Conservation (phyloP, 2,113 vertebrate species). For the Oreochromis niloticus region DNA sequence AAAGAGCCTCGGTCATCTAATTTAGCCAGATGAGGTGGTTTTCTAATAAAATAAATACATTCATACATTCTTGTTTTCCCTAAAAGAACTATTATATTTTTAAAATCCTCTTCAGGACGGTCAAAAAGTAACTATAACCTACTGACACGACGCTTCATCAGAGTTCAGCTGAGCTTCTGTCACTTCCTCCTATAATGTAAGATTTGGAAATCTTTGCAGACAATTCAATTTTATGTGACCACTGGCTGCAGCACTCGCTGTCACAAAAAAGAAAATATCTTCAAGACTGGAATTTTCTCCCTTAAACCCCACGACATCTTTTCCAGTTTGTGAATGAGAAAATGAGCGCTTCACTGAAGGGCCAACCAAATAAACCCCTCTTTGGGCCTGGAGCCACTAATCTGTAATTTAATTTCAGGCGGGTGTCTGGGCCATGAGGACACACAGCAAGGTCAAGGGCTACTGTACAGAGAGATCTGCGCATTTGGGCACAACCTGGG, state of each 20-base stretch:
- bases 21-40: background rate
- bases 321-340: constrained; percentile 19
- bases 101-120: constrained; percentile 2
- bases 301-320: constrained; percentile 53
- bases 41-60: background rate
- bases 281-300: constrained; percentile 42
- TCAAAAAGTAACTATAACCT: background rate
- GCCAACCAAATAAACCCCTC: constrained; percentile 63
- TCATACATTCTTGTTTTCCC: constrained; percentile 20
- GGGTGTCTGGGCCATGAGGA: constrained; percentile 58
- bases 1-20: background rate
- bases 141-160: background rate
- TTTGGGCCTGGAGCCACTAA: constrained; percentile 57
- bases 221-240: background rate
- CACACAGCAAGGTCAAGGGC: constrained; percentile 65
- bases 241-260: background rate
- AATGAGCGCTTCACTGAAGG: constrained; percentile 36
- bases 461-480: constrained; percentile 56
- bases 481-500: constrained; percentile 43
- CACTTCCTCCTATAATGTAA: background rate
- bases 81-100: constrained; percentile 24
- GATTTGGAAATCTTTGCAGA: constrained; percentile 17
- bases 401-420: constrained; percentile 72
- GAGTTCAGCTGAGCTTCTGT: background rate
- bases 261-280: constrained; percentile 21